phyloP scores from a whole-genome alignment of 2,113 vertebrate species.

The Gyps fulvus region DNA sequence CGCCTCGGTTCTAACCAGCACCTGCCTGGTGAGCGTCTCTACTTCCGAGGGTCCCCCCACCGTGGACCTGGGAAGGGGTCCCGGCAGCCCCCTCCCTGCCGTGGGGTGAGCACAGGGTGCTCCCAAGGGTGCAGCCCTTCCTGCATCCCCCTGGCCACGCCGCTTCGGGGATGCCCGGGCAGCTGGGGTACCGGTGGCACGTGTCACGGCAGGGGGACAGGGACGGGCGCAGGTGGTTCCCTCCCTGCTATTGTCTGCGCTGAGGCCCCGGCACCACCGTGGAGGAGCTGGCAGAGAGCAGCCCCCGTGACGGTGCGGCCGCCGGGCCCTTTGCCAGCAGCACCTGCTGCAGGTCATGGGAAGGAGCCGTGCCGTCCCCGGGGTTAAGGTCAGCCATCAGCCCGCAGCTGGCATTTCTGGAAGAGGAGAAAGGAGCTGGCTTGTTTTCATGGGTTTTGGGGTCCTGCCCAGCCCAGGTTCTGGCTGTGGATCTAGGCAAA shows the following conservation, averaged over 20 bases:
- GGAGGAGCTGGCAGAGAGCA: not conserved
- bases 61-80: fast-evolving
- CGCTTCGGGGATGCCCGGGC: not conserved
- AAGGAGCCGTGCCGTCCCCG: not conserved
- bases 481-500: not conserved
- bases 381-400: fast-evolving
- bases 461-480: not conserved
- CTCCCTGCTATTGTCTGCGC: not conserved
- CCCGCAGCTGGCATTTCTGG: fast-evolving
- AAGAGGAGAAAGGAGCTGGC: not conserved
- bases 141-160: not conserved
- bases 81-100: not conserved
- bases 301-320: fast-evolving
- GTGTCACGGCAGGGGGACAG: fast-evolving
- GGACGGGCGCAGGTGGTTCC: not conserved
- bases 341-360: not conserved
- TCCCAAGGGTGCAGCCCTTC: not conserved
- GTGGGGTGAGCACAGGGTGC: not conserved
- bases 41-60: not conserved
- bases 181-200: fast-evolving
- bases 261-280: not conserved
- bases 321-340: not conserved
- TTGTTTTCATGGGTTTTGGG: not conserved
- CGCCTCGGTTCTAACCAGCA: not conserved
- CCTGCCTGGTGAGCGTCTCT: not conserved